phyloP scores from a whole-genome alignment of 2,888 invertebrate species.

The Hyles lineata region DNA sequence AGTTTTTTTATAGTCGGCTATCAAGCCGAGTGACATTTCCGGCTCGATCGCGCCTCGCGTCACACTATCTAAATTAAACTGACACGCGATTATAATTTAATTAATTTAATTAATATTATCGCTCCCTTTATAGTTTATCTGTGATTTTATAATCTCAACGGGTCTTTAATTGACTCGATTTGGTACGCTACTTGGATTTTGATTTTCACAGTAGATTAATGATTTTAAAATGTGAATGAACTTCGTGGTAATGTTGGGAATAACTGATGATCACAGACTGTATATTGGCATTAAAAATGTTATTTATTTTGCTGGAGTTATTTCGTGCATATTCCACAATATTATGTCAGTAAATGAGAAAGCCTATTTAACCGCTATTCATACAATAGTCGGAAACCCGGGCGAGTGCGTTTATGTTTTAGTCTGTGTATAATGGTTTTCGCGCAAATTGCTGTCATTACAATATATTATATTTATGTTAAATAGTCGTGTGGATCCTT shows the following conservation, averaged over 20 bases:
- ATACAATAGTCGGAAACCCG: too few relatives aligned
- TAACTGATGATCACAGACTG: too few relatives aligned
- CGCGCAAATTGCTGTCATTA: too few relatives aligned
- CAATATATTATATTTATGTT: too few relatives aligned
- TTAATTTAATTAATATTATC: slow-evolving; percentile 24
- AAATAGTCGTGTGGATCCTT: too few relatives aligned
- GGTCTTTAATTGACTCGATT: slow-evolving; percentile 12
- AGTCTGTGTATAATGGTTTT: too few relatives aligned
- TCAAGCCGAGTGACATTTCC: slow-evolving; percentile 10
- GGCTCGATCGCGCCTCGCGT: slow-evolving; percentile 4
- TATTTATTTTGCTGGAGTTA: too few relatives aligned
- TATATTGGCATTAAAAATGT: too few relatives aligned
- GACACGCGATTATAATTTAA: slow-evolving; percentile 3
- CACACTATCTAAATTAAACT: neutral
- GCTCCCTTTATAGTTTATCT: slow-evolving; percentile 4
- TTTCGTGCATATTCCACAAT: too few relatives aligned
- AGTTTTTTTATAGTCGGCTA: neutral
- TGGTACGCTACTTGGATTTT: slow-evolving; percentile 2
- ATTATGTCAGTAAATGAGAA: too few relatives aligned
- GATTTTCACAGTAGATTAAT: neutral
- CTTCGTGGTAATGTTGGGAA: neutral
- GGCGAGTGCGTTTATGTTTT: too few relatives aligned
- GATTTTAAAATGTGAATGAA: neutral
- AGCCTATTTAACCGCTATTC: too few relatives aligned
- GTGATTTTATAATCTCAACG: slow-evolving; percentile 4